Percentiles rank a stretch among this genome's conserved stretches.
Evolutionary conservation across 2,113 vertebrate genomes (phyloP).

Genomic region (Phylloscopus trochilus): DNA sequence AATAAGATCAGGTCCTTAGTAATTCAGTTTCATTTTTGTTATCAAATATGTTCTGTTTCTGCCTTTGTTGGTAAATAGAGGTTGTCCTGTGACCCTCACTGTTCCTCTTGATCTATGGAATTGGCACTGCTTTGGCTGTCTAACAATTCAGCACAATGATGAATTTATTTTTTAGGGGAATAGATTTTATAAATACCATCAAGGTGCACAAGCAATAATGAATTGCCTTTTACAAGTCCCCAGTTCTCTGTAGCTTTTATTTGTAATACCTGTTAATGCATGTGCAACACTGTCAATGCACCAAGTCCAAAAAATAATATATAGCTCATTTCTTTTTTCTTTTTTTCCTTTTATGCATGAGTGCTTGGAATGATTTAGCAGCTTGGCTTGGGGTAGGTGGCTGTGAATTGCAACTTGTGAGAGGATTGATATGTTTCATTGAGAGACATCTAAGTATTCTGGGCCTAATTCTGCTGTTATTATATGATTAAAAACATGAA

Average conservation of each 20-base stretch:
- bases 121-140: not conserved
- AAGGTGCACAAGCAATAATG: not conserved
- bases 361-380: conserved; percentile 47
- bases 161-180: not conserved
- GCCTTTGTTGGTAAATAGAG: accelerated
- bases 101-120: not conserved
- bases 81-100: not conserved
- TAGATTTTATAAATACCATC: not conserved
- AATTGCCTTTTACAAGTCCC: not conserved
- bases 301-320: not conserved
- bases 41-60: not conserved
- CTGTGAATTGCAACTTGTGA: not conserved
- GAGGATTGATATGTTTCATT: not conserved
- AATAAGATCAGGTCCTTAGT: not conserved
- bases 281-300: not conserved
- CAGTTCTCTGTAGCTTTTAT: not conserved
- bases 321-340: not conserved
- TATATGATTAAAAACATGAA: not conserved
- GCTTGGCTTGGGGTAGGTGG: conserved; percentile 41
- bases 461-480: not conserved
- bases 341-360: not conserved
- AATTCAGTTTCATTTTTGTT: not conserved
- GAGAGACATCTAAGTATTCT: not conserved
- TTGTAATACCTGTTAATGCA: not conserved
- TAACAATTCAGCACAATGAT: not conserved